Evolutionary conservation across 2,888 invertebrate genomes (phyloP), one percentile per base, ranked within the genome.

Genomic region (Helobdella robusta): DNA sequence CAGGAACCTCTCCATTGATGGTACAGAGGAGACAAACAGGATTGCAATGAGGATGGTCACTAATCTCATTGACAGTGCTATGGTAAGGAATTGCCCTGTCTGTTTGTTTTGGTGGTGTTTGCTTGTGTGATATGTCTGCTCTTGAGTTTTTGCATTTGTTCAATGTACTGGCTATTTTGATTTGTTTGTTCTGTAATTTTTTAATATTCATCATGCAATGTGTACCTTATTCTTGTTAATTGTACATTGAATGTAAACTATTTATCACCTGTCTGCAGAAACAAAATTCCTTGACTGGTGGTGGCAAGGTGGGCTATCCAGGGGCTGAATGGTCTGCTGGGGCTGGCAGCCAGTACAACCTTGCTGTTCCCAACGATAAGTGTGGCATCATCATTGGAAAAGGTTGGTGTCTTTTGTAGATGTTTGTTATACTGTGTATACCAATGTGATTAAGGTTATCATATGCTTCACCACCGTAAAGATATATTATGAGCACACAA

Each of bases 351-450:
- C 40, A 52, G n/a, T 67, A 64, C 70, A 87, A 88, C 11, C 91
- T 91, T 82, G 85, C 87, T 67, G 92, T 98, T 58, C 93, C 94
- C 63, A 89, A 91, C 62, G 87, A 89, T 68, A 95, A 97, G 80
- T 95, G 95, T 79, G 98, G 98, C 44, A 89, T 93, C 72, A 91
- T 94, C 68, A 94, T 94, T 76, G 94, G 93, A 67, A 87, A 91
- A 84, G 68, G 68, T 68, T 40, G 8, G 65, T 59, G 20, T 1
- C 0, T 25, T 40, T 64, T 36, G 25, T 1, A 30, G 4, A 5
- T n/a, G 15, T 30, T 56, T 40, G 11, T 40, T 40, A 40, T 40
- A 40, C n/a, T 40, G 11, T 40, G n/a, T n/a, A n/a, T n/a, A n/a
- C n/a, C n/a, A n/a, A n/a, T n/a, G n/a, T n/a, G n/a, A n/a, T n/a